Evolutionary conservation across 2,113 vertebrate genomes (phyloP).

Genomic region (Notarius lentiginosus): DNA sequence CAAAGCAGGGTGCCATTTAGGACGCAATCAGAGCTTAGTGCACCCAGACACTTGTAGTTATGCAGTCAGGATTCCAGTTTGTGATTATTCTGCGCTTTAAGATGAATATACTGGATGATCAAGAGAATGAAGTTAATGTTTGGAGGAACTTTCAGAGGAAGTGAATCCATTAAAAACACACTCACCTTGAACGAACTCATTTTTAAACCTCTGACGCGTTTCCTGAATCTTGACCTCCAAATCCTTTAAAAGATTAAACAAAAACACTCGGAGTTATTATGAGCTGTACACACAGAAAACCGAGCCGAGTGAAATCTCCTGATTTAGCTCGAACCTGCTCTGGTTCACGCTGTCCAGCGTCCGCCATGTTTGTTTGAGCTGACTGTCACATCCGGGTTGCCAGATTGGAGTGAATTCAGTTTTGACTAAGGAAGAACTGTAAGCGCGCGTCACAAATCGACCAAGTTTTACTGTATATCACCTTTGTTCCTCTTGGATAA

Average conservation of each 20-base stretch:
- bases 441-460: neutral
- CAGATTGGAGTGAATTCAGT: neutral
- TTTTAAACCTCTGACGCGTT: conserved; percentile 82
- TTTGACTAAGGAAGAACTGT: neutral
- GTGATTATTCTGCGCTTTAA: neutral
- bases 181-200: conserved; percentile 84
- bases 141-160: conserved; percentile 4
- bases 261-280: neutral
- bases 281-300: neutral
- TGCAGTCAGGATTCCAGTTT: neutral
- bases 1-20: neutral
- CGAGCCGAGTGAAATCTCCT: neutral
- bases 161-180: neutral
- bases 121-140: conserved; percentile 13
- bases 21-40: neutral
- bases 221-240: conserved; percentile 80
- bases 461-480: neutral
- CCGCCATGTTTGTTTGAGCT: conserved; percentile 69
- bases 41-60: neutral
- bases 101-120: neutral
- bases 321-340: conserved; percentile 59
- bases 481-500: neutral
- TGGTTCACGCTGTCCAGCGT: conserved; percentile 60
- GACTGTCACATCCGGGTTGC: conserved; percentile 21
- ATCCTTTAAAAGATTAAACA: conserved; percentile 68